Base-by-base conservation (phyloP, 2,888 invertebrate species). In the Rhagophthalmus giganteus region DNA sequence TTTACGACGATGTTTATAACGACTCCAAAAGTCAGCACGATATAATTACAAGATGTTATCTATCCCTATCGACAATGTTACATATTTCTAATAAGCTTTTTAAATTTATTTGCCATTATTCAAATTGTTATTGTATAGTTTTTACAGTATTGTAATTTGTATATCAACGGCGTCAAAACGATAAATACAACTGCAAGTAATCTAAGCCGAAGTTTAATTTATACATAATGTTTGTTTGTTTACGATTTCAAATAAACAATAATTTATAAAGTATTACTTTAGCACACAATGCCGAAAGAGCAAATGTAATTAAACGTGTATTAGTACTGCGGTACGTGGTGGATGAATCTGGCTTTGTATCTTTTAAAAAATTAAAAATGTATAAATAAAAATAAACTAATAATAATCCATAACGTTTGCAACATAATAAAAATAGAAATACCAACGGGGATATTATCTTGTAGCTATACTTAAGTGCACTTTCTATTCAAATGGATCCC, bases 401-500 rank as follows among this genome's bases (percentile, higher is more conserved):
- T 39, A 54, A 48, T 38, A 37, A 44, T 35, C 47, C 39, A 37
- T 42, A 50, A 50, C 38, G 44, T 38, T 38, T 15, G n/a, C 13
- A 32, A 31, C 25, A 34, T 35, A 46, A 39, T 45, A 51, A 51
- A 51, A 51, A 46, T 46, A 35, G 20, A 44, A 45, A 54, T 48
- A 47, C 41, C 30, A 31, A 42, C 47, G 41, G 39, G 37, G 42
- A 47, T 38, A 42, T 44, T 54, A 54, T 54, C 48, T 39, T 39
- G 42, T 42, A 37, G 46, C 30, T 34, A 41, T 54, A 54, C 41
- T 54, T 48, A 38, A 44, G 31, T 47, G 53, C 53, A 44, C 53
- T 54, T 54, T 54, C 44, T 48, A 54, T 54, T 54, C 48, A 54
- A 48, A 54, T 54, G 44, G 45, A 40, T 42, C 44, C 48, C 47